Conservation (phyloP, 2,888 invertebrate species). For the Epinotia nisella region DNA sequence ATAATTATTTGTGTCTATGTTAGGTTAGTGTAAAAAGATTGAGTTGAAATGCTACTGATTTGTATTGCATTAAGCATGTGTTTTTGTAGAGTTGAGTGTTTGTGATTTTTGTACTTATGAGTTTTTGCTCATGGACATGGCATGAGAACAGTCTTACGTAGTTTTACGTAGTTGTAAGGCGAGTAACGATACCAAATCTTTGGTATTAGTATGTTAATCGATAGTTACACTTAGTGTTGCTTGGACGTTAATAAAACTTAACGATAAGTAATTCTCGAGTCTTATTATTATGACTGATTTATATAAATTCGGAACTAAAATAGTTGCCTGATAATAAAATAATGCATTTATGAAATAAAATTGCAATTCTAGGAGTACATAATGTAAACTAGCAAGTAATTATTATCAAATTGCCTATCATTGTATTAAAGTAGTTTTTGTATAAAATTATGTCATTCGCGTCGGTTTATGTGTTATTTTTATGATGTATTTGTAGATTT, state of each 20-base stretch:
- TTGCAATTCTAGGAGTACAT: constrained; percentile 10
- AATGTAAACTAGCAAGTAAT: not conserved
- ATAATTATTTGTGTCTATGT: no score
- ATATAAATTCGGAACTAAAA: constrained; percentile 40
- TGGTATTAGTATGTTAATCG: constrained; percentile 43
- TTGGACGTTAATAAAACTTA: constrained; percentile 30
- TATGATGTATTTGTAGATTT: not conserved
- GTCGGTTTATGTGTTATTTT: not conserved
- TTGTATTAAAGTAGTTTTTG: not conserved
- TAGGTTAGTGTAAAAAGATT: not conserved
- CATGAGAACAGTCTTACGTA: constrained; percentile 26
- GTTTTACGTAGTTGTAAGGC: constrained; percentile 33
- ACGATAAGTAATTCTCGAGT: constrained; percentile 29
- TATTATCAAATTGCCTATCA: not conserved
- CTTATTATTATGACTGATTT: constrained; percentile 50
- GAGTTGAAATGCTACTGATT: not conserved
- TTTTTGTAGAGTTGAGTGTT: constrained; percentile 52
- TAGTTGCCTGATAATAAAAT: constrained; percentile 22
- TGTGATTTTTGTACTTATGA: constrained; percentile 79
- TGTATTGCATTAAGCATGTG: constrained; percentile 16
- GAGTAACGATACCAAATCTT: constrained; percentile 51
- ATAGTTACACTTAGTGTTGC: constrained; percentile 41
- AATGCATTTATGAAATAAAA: constrained; percentile 32
- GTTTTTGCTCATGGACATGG: constrained; percentile 59
- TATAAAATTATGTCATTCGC: not conserved